Evolutionary conservation across 2,888 invertebrate species (phyloP).

Genomic region (Diaperis boleti): DNA sequence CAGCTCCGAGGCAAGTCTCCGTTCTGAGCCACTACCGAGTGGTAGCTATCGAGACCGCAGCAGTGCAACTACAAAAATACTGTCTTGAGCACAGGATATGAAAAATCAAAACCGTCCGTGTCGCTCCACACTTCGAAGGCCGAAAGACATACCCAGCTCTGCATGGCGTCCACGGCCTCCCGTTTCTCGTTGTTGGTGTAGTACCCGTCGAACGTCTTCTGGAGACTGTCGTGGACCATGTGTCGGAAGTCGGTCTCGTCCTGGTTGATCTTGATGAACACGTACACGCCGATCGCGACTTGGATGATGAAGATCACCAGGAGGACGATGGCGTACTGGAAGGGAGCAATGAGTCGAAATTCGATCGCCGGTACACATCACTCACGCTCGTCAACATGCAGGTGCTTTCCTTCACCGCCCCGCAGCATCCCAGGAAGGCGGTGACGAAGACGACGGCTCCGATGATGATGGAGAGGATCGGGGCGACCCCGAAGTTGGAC

Average conservation of each 20-base stretch:
- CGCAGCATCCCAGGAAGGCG: conserved; percentile 67
- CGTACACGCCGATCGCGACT: conserved; percentile 76
- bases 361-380: conserved; percentile 3
- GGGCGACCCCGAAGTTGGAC: conserved; percentile 68
- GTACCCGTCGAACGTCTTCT: conserved; percentile 67
- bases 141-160: conserved; percentile 75
- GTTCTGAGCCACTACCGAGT: conserved; percentile 65
- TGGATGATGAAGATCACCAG: conserved; percentile 80
- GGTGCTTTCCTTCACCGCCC: conserved; percentile 65
- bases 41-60: conserved; percentile 74
- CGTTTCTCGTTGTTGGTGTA: conserved; percentile 64
- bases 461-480: conserved; percentile 76
- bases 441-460: conserved; percentile 73
- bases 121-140: too few relatives aligned
- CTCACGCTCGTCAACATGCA: conserved; percentile 65
- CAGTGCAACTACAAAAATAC: conserved; percentile 71
- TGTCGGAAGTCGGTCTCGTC: conserved; percentile 66
- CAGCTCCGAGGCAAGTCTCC: conserved; percentile 56
- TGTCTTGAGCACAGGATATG: conserved; percentile 1
- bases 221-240: conserved; percentile 52
- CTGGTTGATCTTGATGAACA: conserved; percentile 73
- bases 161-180: conserved; percentile 73
- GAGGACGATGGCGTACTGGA: conserved; percentile 80
- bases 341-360: conserved; percentile 44
- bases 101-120: conserved; percentile 1